phyloP scores from a whole-genome alignment of 2,888 invertebrate genomes.

The Oscheius myriophilus region DNA sequence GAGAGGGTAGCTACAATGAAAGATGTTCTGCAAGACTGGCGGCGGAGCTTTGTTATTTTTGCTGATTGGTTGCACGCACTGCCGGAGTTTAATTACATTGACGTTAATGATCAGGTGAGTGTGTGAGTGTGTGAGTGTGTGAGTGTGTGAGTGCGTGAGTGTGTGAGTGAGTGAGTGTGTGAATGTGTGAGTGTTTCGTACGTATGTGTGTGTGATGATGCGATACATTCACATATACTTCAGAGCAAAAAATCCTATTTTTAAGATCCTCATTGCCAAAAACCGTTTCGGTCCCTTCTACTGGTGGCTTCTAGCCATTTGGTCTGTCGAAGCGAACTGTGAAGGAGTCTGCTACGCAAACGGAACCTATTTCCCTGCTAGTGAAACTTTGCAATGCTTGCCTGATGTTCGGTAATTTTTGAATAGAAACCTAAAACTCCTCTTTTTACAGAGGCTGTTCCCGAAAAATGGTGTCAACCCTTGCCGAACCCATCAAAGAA shows the following conservation, averaged over 20 bases:
- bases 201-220: too few relatives aligned
- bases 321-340: constrained; percentile 56
- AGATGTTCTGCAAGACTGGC: constrained; percentile 64
- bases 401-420: constrained; percentile 44
- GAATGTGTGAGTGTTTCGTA: too few relatives aligned
- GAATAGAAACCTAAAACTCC: not conserved
- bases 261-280: constrained; percentile 54
- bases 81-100: constrained; percentile 57
- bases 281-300: constrained; percentile 64
- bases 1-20: constrained; percentile 48
- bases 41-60: constrained; percentile 60
- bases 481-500: constrained; percentile 56
- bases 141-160: too few relatives aligned
- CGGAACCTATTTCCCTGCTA: constrained; percentile 63
- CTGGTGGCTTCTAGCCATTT: constrained; percentile 64
- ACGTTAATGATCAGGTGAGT: constrained; percentile 42
- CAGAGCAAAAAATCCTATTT: too few relatives aligned
- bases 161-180: too few relatives aligned
- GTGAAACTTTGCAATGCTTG: constrained; percentile 43
- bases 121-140: not conserved
- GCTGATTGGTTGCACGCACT: constrained; percentile 61
- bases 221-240: too few relatives aligned
- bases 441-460: constrained; percentile 11
- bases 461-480: constrained; percentile 50
- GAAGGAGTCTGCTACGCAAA: constrained; percentile 66